Percentiles rank a stretch among this genome's conserved stretches.
Conservation (phyloP, 2,113 vertebrate genomes). For the Nothobranchius kuhntae region DNA sequence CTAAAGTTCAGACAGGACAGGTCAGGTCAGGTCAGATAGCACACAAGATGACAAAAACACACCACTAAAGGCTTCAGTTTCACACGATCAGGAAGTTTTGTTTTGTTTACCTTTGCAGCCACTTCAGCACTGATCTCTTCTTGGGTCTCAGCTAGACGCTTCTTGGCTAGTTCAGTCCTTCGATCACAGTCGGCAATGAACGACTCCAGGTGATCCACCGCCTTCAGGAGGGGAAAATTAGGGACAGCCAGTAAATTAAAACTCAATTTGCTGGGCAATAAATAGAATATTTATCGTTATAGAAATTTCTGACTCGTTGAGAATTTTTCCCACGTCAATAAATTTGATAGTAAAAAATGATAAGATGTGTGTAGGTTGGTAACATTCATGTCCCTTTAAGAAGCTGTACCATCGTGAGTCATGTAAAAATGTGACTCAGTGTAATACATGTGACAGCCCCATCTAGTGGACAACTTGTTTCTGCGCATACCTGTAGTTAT, state of each 20-base stretch:
- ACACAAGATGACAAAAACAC: neutral
- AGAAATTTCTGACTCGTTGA: no score
- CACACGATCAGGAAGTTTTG: neutral
- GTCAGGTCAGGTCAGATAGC: neutral
- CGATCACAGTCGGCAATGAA: constrained; percentile 98
- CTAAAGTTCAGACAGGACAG: constrained; percentile 64
- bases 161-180: constrained; percentile 97
- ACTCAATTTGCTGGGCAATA: no score
- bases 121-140: constrained; percentile 99
- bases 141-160: constrained; percentile 96
- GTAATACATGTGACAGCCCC: no score
- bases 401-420: no score
- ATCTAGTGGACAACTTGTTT: no score
- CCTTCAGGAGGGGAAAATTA: constrained; percentile 70
- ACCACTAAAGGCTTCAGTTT: neutral
- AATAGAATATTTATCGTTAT: no score
- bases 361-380: no score
- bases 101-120: constrained; percentile 88
- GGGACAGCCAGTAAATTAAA: neutral
- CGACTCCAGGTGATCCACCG: constrained; percentile 96
- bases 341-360: no score
- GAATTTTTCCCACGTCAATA: no score
- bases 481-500: no score
- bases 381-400: no score
- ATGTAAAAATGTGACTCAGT: no score